phyloP scores from a whole-genome alignment of 2,888 invertebrate species.

The Xestia xanthographa region DNA sequence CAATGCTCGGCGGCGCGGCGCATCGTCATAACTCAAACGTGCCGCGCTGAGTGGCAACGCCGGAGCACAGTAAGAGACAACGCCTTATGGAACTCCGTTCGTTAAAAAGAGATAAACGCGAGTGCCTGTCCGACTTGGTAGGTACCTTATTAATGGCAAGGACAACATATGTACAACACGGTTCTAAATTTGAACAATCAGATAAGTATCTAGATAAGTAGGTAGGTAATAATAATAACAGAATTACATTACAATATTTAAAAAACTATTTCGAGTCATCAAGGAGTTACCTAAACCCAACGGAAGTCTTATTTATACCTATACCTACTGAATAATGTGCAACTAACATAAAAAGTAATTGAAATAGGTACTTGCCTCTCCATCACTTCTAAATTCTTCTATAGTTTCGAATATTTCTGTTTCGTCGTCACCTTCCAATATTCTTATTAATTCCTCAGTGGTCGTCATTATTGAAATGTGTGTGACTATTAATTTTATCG shows the following conservation, averaged over 20 bases:
- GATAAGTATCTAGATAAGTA: slow-evolving; percentile 22
- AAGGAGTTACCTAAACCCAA: slow-evolving; percentile 41
- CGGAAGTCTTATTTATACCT: slow-evolving; percentile 35
- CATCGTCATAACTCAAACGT: too few relatives aligned
- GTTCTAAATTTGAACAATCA: slow-evolving; percentile 14
- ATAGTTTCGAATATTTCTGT: slow-evolving; percentile 21
- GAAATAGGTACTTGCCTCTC: slow-evolving; percentile 40
- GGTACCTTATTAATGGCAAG: slow-evolving; percentile 1
- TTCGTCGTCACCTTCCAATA: slow-evolving; percentile 44
- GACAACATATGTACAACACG: slow-evolving; percentile 7
- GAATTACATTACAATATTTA: slow-evolving; percentile 38
- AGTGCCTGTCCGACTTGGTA: slow-evolving; percentile 6
- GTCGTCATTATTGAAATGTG: slow-evolving; percentile 37
- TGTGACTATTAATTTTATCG: slow-evolving; percentile 44
- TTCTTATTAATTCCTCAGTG: slow-evolving; percentile 42
- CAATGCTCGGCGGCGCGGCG: too few relatives aligned
- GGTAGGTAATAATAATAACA: slow-evolving; percentile 34
- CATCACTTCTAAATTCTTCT: slow-evolving; percentile 40
- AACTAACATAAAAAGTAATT: slow-evolving; percentile 32
- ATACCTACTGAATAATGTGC: slow-evolving; percentile 36
- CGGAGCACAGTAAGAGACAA: too few relatives aligned
- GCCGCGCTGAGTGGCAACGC: too few relatives aligned
- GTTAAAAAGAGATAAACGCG: slow-evolving; percentile 3
- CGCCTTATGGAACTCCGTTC: too few relatives aligned
- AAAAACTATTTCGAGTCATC: slow-evolving; percentile 47